Conservation (phyloP, 2,888 invertebrate species). For the Lottia gigantea region DNA sequence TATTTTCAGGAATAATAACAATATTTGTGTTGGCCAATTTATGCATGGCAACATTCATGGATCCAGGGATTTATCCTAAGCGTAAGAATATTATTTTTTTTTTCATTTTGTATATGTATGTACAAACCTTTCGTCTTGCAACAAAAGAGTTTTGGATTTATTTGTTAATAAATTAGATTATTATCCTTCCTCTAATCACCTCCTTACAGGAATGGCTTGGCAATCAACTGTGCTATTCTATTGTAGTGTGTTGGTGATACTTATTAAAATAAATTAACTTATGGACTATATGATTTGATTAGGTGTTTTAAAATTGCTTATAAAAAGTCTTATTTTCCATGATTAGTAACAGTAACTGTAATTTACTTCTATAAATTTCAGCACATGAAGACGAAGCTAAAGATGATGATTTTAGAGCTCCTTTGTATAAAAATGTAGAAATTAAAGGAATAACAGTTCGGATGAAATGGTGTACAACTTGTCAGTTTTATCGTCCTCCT, state of each 20-base stretch:
- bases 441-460: conserved; percentile 98
- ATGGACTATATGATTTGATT: neutral
- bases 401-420: conserved; percentile 95
- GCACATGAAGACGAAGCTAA: conserved; percentile 70
- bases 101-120: too few species aligned
- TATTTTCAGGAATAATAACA: conserved; percentile 92
- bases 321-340: conserved; percentile 8
- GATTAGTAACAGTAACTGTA: neutral
- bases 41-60: conserved; percentile 98
- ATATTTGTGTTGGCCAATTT: conserved; percentile 99
- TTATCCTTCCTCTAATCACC: too few species aligned
- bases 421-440: conserved; percentile 94
- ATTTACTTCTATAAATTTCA: conserved; percentile 31
- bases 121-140: too few species aligned
- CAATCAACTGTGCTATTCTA: too few species aligned
- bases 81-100: conserved; percentile 73
- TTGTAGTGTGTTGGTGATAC: too few species aligned
- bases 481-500: conserved; percentile 99
- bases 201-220: too few species aligned
- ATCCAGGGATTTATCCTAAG: conserved; percentile 98
- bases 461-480: conserved; percentile 99
- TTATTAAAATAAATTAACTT: too few species aligned
- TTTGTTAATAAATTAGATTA: too few species aligned
- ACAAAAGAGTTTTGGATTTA: too few species aligned
- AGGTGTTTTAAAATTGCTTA: neutral